Percentiles rank a stretch among this genome's conserved stretches.
Evolutionary conservation across 2,113 vertebrate species (phyloP).

Genomic region (Nibea coibor): DNA sequence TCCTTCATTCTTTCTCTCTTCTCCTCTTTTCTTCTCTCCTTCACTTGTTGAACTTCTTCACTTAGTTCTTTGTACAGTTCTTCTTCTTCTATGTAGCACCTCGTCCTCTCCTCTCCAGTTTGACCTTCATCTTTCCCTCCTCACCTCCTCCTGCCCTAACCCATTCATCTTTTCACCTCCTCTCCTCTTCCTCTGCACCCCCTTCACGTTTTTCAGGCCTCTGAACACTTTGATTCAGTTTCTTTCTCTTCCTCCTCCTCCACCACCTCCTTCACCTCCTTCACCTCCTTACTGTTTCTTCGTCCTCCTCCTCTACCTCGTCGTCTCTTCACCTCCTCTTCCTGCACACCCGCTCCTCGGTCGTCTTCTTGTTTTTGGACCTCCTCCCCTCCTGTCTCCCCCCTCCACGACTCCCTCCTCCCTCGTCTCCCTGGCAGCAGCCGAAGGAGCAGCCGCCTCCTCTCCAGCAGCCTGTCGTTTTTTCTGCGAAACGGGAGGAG

Average conservation of each 20-base stretch:
- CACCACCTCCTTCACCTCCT: not conserved
- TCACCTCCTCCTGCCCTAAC: not conserved
- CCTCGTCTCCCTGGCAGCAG: conserved; percentile 16
- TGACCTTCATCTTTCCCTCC: conserved; percentile 1
- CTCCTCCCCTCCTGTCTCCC: not conserved
- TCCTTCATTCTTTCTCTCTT: not conserved
- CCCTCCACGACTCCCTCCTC: not conserved
- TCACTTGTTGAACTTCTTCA: not conserved
- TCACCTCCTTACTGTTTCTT: not conserved
- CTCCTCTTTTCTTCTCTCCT: not conserved
- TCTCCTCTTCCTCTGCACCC: not conserved
- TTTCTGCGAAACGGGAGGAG: conserved; percentile 17
- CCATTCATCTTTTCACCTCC: not conserved
- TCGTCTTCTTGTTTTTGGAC: not conserved
- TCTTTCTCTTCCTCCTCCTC: too few species aligned
- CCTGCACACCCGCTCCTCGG: too few species aligned
- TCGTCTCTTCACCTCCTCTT: not conserved
- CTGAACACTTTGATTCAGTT: too few species aligned
- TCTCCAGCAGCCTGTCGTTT: conserved; percentile 15
- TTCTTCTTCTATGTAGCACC: not conserved
- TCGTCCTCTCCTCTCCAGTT: not conserved
- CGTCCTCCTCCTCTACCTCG: not conserved
- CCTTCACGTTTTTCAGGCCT: not conserved
- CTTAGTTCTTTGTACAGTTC: not conserved
- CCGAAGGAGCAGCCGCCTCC: conserved; percentile 27